Evolutionary conservation across 2,797 vertebrate species (phyloP).

Genomic region (Phoxinus dragarum): DNA sequence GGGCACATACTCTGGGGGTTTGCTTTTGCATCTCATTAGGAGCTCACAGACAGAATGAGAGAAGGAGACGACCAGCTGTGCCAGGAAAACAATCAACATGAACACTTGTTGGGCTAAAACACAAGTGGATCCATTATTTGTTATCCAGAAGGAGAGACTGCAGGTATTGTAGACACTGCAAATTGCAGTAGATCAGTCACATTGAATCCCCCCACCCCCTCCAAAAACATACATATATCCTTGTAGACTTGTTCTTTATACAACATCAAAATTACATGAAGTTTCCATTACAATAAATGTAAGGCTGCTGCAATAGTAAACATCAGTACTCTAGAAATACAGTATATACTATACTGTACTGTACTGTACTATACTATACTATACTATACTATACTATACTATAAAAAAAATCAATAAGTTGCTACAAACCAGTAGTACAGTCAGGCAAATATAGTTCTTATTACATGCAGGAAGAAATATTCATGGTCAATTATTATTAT

Average conservation of each 20-base stretch:
- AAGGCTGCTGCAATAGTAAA: background rate
- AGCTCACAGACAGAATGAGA: conserved; percentile 34
- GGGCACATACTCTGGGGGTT: conserved; percentile 44
- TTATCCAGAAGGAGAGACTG: conserved; percentile 22
- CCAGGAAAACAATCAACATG: conserved; percentile 48
- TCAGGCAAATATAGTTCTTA: too few relatives aligned
- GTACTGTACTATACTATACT: too few relatives aligned
- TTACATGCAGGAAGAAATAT: too few relatives aligned
- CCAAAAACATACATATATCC: background rate
- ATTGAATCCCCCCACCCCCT: background rate
- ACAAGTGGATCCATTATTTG: conserved; percentile 39
- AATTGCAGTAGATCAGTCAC: conserved; percentile 11
- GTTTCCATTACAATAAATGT: background rate
- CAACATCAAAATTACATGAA: background rate
- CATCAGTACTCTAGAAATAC: too few relatives aligned
- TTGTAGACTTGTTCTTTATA: background rate
- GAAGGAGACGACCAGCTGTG: conserved; percentile 29
- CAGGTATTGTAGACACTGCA: conserved; percentile 19
- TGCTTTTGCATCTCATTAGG: conserved; percentile 57
- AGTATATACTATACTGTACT: too few relatives aligned
- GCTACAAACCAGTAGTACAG: too few relatives aligned
- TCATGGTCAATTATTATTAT: too few relatives aligned
- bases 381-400: too few relatives aligned
- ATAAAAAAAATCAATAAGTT: too few relatives aligned
- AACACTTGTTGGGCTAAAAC: conserved; percentile 39